Evolutionary conservation across 2,113 vertebrate genomes (phyloP).

Genomic region (Neogale vison): DNA sequence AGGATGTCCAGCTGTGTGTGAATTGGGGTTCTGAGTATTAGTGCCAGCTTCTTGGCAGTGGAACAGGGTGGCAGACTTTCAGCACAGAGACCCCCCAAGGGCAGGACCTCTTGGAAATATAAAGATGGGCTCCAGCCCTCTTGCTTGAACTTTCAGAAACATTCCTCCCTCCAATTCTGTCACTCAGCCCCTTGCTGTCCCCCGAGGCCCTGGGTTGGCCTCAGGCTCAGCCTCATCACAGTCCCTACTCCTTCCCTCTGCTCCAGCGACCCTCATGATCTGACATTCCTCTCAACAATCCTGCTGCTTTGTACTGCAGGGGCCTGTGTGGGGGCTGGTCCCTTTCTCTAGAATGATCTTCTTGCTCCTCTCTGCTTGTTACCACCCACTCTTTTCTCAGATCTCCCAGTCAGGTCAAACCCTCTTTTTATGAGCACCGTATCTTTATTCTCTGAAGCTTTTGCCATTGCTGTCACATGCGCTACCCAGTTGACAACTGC

Average conservation of each 20-base stretch:
- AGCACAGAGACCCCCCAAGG: not conserved
- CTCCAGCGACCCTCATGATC: not conserved
- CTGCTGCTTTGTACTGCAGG: not conserved
- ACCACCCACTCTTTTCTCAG: not conserved
- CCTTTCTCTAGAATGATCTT: not conserved
- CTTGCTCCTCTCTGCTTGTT: not conserved
- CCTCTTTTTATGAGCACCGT: not conserved
- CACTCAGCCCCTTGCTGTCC: not conserved
- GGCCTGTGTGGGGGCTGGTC: no score
- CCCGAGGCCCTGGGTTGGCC: no score
- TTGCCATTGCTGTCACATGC: not conserved
- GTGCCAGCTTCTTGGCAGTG: not conserved
- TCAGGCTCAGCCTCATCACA: not conserved
- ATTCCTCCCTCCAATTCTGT: not conserved
- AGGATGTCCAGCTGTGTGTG: not conserved
- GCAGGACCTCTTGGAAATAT: not conserved
- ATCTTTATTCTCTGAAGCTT: not conserved
- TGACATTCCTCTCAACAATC: not conserved
- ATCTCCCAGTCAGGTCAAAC: not conserved
- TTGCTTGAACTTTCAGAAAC: not conserved
- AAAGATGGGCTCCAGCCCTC: not conserved
- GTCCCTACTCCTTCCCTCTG: not conserved
- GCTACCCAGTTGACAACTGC: no score
- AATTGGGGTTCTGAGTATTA: not conserved
- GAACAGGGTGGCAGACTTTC: no score